phyloP scores from a whole-genome alignment of 2,888 invertebrate genomes.

The Sussaba pulchella region DNA sequence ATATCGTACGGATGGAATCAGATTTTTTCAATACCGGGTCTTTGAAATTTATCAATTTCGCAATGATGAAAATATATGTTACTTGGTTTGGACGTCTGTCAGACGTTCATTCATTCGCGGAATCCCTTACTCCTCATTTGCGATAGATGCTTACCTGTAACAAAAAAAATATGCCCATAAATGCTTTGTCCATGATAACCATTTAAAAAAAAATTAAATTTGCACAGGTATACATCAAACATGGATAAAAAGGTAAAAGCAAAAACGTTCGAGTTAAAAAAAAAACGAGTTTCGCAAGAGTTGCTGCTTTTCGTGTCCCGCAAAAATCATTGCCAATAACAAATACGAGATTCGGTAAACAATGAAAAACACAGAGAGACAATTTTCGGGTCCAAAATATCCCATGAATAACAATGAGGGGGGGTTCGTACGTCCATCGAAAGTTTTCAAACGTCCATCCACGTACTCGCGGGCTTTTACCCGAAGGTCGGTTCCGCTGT shows the following conservation, averaged over 20 bases:
- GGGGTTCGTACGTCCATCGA: conserved; percentile 9
- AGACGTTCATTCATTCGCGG: too few species aligned
- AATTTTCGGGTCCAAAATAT: background rate
- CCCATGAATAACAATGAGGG: background rate
- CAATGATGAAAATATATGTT: too few species aligned
- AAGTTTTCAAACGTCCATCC: conserved; percentile 34
- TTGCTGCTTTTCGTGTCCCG: too few species aligned
- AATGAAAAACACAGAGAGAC: background rate
- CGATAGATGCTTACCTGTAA: conserved; percentile 4
- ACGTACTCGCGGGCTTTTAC: conserved; percentile 14
- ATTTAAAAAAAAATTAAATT: background rate
- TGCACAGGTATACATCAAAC: too few species aligned
- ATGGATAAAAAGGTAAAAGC: too few species aligned
- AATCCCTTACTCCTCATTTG: background rate
- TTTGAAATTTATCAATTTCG: too few species aligned
- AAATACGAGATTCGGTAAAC: background rate
- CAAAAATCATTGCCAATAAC: too few species aligned
- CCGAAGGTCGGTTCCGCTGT: background rate
- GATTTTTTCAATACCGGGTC: too few species aligned
- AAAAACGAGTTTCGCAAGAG: too few species aligned
- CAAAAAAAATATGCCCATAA: conserved; percentile 7
- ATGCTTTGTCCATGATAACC: background rate
- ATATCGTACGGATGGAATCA: too few species aligned
- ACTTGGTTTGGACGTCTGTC: too few species aligned
- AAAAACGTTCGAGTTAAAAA: too few species aligned